Conservation (phyloP, 2,113 vertebrate species). For the Oostethus manadensis region DNA sequence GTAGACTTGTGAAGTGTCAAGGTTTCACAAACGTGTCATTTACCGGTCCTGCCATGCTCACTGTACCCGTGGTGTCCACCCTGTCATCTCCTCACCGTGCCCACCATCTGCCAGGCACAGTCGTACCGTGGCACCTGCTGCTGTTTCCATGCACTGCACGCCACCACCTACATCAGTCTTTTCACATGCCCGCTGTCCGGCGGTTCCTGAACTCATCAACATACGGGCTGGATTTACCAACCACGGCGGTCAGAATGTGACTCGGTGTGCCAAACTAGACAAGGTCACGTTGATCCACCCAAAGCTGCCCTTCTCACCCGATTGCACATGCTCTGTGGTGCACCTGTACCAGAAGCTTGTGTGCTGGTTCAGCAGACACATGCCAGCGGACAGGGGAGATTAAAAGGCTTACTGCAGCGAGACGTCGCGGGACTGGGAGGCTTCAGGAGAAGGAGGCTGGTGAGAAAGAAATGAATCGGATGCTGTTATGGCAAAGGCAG, state of each 20-base stretch:
- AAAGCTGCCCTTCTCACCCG: slow-evolving; percentile 30
- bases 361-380: slow-evolving; percentile 65
- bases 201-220: not conserved
- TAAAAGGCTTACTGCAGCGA: slow-evolving; percentile 69
- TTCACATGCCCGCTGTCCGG: not conserved
- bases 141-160: slow-evolving; percentile 19
- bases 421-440: slow-evolving; percentile 22
- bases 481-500: too few species aligned
- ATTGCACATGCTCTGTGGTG: slow-evolving; percentile 54
- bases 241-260: too few species aligned
- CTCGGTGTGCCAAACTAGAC: not conserved
- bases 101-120: slow-evolving; percentile 55
- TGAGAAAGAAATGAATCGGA: not conserved
- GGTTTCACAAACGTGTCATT: too few species aligned
- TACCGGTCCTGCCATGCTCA: too few species aligned
- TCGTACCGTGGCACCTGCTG: slow-evolving; percentile 27
- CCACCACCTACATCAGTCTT: slow-evolving; percentile 2
- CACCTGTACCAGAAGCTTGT: slow-evolving; percentile 76
- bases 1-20: too few species aligned
- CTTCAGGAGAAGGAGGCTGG: slow-evolving; percentile 3
- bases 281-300: not conserved
- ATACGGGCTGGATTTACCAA: not conserved
- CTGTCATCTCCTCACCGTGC: slow-evolving; percentile 22
- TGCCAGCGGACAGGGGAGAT: slow-evolving; percentile 71
- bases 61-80: slow-evolving; percentile 34